Percentiles rank a stretch among this genome's conserved stretches.
These are phyloP conservation scores for Menidia beryllina DNA, from an alignment of 2,113 vertebrate genomes.

Conservation along the genomic window DNA sequence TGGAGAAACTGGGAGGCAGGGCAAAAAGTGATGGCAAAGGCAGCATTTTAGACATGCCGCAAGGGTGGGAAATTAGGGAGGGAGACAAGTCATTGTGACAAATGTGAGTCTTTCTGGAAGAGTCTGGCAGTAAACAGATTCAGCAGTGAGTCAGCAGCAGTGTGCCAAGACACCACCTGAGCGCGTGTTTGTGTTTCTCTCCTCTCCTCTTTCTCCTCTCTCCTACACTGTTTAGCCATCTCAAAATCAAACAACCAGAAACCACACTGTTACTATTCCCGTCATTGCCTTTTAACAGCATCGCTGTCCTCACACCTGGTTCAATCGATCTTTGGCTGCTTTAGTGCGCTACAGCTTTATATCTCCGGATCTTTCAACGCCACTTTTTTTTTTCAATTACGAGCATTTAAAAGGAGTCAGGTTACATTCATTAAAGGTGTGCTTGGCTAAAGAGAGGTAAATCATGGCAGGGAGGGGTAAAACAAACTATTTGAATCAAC, in stretches of 20 bases:
- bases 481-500: no score
- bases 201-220: conserved; percentile 5
- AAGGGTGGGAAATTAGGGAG: conserved; percentile 11
- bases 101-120: conserved; percentile 46
- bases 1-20: background rate
- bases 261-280: conserved; percentile 38
- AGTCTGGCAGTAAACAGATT: conserved; percentile 34
- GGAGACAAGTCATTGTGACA: conserved; percentile 22
- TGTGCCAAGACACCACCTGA: conserved; percentile 30
- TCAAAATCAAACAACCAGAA: conserved; percentile 15
- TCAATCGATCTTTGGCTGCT: conserved; percentile 31
- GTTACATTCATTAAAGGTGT: background rate
- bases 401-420: background rate
- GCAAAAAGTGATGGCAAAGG: conserved; percentile 1
- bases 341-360: background rate
- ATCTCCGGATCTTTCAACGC: conserved; percentile 13
- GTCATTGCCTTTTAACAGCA: conserved; percentile 27
- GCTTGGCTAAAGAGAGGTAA: background rate
- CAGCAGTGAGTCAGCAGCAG: conserved; percentile 56
- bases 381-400: conserved; percentile 10
- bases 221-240: conserved; percentile 19
- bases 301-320: conserved; percentile 24
- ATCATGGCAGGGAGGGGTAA: background rate
- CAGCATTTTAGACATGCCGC: conserved; percentile 14
- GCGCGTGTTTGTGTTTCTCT: conserved; percentile 13